Evolutionary conservation across 2,113 vertebrate species (phyloP), one percentile per base, ranked within the genome.

Genomic region (Grallaria varia): DNA sequence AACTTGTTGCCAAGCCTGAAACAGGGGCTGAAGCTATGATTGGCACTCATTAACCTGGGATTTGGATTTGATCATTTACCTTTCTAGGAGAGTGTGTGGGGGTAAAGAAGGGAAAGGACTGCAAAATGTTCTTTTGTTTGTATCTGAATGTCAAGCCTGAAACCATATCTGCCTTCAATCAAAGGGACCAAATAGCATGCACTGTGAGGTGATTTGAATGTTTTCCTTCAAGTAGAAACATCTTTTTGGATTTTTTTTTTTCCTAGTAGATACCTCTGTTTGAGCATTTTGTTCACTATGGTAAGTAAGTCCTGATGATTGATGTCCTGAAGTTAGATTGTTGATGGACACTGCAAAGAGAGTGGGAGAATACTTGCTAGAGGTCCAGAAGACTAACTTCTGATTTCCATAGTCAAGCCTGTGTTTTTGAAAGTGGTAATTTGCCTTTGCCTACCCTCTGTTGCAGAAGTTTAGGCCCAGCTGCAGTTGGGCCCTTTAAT

Each of bases 11-110:
- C 98, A 98, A 98, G 93, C 97, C 98, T 98, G 97, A 94, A 97
- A 97, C 91, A 9, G 96, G 97, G 98, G 97, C 98, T 97, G 87
- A 94, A 97, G 96, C 94, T 95, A 95, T 99, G 99, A 99, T 98
- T 99, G 99, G 99, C 98, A 99, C 97, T 98, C 98, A 98, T 98
- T 99, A 98, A 98, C 98, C 97, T 71, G 95, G 98, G 98, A 98
- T 97, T 97, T 97, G 95, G 95, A 95, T 96, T 94, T 97, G 96
- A 95, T 96, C 59, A 85, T 95, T 97, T 95, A 90, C 95, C 90
- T 90, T 89, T 95, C 94, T 84, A 88, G 75, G 95, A 96, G 74
- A 85, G 90, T 89, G 47, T 68, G 76, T 16, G 18, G 72, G 67
- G 87, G 69, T 89, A 90, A 85, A 91, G 84, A 73, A 90, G n/a